phyloP scores from a whole-genome alignment of 2,113 vertebrate genomes.

The Suricata suricatta region DNA sequence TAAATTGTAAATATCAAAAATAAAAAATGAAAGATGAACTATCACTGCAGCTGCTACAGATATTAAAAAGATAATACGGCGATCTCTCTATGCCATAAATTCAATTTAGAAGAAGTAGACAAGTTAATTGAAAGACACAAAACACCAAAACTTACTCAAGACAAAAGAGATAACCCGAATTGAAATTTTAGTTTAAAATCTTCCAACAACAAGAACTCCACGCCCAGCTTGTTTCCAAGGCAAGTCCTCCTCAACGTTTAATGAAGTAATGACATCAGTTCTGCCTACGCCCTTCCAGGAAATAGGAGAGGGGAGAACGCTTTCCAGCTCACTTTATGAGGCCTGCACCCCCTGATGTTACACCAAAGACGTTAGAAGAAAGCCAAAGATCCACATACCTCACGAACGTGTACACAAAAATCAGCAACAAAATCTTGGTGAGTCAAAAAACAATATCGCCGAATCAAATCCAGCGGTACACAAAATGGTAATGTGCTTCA shows the following conservation, averaged over 20 bases:
- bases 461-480: background rate
- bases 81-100: background rate
- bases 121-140: background rate
- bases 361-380: background rate
- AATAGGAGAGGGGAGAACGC: background rate
- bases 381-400: background rate
- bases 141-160: background rate
- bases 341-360: background rate
- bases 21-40: background rate
- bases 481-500: background rate
- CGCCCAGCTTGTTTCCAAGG: background rate
- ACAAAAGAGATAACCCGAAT: background rate
- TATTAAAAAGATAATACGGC: background rate
- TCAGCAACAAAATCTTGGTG: background rate
- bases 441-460: background rate
- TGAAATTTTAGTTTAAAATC: background rate
- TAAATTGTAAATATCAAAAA: background rate
- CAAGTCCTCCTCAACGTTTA: background rate
- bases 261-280: background rate
- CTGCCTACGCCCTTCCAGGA: background rate
- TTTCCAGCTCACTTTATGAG: background rate
- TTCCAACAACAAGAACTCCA: background rate
- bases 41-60: background rate
- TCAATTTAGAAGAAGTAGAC: background rate
- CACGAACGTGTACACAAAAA: background rate